Evolutionary conservation across 1,140 invertebrate genomes (phyloP).

Genomic region (Glossosoma conforme): DNA sequence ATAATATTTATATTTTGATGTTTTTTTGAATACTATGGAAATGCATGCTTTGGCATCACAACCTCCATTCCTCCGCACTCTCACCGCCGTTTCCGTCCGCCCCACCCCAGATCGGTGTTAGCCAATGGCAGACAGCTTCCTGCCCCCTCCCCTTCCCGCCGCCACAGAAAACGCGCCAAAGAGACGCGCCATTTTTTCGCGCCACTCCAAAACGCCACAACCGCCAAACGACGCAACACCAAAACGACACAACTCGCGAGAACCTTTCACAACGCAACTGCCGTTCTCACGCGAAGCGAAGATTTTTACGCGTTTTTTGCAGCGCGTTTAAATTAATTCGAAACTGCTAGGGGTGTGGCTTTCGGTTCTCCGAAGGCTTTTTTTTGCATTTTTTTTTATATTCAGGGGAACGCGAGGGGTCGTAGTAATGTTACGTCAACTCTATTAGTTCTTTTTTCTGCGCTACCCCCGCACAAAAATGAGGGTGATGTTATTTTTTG

Average conservation of each 20-base stretch:
- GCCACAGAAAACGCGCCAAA: not conserved
- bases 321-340: conserved; percentile 17
- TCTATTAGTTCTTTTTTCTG: conserved; percentile 27
- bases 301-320: conserved; percentile 28
- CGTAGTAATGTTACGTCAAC: conserved; percentile 23
- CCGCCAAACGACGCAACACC: conserved; percentile 1
- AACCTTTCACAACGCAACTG: too few species aligned
- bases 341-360: conserved; percentile 14
- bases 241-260: conserved; percentile 18
- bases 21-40: too few species aligned
- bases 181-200: conserved; percentile 22
- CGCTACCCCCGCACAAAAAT: too few species aligned
- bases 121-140: conserved; percentile 27
- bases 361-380: conserved; percentile 4
- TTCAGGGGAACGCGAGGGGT: not conserved
- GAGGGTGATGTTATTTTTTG: conserved; percentile 20
- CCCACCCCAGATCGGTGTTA: conserved; percentile 11
- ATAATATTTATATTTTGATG: too few species aligned
- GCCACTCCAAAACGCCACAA: conserved; percentile 25
- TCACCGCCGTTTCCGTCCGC: conserved; percentile 29
- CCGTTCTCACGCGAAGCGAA: too few species aligned
- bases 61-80: conserved; percentile 22
- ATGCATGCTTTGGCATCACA: too few species aligned
- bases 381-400: not conserved
- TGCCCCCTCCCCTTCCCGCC: conserved; percentile 9